A percentile compares a stretch with the other conserved stretches of the same genome.
Conservation (phyloP, 1,140 invertebrate genomes). For the Drosophila tsacasi region DNA sequence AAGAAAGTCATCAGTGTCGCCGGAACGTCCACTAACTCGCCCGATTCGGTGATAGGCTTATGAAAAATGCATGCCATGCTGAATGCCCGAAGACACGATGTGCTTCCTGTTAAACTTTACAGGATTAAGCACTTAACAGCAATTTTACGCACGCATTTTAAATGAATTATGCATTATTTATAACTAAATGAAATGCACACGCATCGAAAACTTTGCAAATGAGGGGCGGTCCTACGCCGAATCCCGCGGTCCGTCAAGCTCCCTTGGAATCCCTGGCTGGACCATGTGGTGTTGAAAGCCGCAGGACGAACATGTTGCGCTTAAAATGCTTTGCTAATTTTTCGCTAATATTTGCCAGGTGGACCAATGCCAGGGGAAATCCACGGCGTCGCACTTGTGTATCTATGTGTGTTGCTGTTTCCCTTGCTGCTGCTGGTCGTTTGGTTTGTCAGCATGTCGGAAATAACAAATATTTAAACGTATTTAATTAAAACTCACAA, state of each 20-base stretch:
- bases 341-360: conserved; percentile 80
- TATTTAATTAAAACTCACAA: conserved; percentile 84
- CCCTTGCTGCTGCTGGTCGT: conserved; percentile 26
- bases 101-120: conserved; percentile 50
- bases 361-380: conserved; percentile 18
- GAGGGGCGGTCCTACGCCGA: conserved; percentile 22
- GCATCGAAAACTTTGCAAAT: conserved; percentile 50
- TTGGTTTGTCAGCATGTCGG: conserved; percentile 64
- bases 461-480: conserved; percentile 82
- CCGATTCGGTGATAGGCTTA: conserved; percentile 8
- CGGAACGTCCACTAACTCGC: background rate
- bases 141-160: conserved; percentile 79
- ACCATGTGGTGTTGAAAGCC: conserved; percentile 67
- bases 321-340: conserved; percentile 82
- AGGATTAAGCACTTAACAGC: conserved; percentile 78
- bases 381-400: background rate
- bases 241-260: conserved; percentile 5
- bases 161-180: conserved; percentile 79
- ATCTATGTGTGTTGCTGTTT: conserved; percentile 20
- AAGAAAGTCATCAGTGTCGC: background rate
- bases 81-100: background rate
- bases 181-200: conserved; percentile 79
- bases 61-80: conserved; percentile 21
- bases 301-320: conserved; percentile 78
- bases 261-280: conserved; percentile 10